Conservation (phyloP, 2,797 vertebrate species). For the Strix occidentalis region DNA sequence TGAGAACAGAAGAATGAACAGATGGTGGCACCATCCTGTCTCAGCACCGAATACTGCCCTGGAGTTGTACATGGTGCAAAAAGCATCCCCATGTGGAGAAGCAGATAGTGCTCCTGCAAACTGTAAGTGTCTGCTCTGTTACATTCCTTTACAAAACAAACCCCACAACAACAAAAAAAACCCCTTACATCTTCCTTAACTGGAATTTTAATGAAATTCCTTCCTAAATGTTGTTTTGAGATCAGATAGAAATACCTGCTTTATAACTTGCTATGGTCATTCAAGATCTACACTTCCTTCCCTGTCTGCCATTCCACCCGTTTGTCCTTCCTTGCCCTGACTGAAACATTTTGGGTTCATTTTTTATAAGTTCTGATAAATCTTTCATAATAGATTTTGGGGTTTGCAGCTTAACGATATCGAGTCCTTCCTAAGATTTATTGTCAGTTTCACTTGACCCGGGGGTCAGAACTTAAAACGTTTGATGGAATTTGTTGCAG, state of each 20-base stretch:
- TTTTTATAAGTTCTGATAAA: slow-evolving; percentile 5
- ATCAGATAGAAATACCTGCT: background rate
- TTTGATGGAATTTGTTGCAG: slow-evolving; percentile 30
- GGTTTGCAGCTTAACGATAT: slow-evolving; percentile 17
- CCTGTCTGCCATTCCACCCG: background rate
- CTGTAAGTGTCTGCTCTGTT: background rate
- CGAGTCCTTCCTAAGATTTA: slow-evolving; percentile 35
- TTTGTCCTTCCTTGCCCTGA: background rate
- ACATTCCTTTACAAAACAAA: background rate
- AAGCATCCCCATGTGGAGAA: background rate
- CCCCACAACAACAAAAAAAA: background rate
- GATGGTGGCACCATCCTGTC: background rate
- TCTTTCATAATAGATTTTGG: slow-evolving; percentile 20
- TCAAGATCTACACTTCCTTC: background rate
- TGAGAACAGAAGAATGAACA: background rate
- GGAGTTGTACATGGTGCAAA: background rate
- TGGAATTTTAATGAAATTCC: background rate
- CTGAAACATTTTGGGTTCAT: background rate
- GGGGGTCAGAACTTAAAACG: background rate
- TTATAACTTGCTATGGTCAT: background rate
- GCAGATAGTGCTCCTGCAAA: background rate
- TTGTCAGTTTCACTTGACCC: slow-evolving; percentile 26
- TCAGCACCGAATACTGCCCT: background rate
- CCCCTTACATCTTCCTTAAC: background rate
- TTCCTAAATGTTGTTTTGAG: background rate